These are phyloP conservation scores for Ischnura elegans DNA, from an alignment of 2,888 invertebrate genomes.

Conservation along the genomic window DNA sequence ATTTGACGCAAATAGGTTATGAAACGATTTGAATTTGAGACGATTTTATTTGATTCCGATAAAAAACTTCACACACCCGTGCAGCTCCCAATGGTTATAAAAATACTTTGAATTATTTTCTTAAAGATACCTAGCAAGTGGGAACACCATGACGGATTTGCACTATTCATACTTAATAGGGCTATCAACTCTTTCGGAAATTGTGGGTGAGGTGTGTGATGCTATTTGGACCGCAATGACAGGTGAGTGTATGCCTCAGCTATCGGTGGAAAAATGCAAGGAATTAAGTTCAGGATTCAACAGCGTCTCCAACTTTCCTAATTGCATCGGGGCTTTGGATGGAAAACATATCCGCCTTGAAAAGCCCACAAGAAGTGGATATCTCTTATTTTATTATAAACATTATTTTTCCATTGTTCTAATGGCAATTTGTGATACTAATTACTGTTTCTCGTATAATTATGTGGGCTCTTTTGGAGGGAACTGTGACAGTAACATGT, in stretches of 20 bases:
- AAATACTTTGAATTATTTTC: not conserved
- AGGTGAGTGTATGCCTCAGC: not conserved
- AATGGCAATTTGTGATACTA: conserved; percentile 72
- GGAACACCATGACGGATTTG: not conserved
- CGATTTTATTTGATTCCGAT: no score
- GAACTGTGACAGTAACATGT: not conserved
- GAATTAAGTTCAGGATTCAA: conserved; percentile 72
- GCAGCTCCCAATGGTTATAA: not conserved
- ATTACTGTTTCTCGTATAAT: conserved; percentile 72
- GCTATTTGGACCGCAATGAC: not conserved
- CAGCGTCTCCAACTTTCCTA: conserved; percentile 73
- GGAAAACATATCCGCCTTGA: conserved; percentile 73
- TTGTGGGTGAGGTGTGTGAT: not conserved
- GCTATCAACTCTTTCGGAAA: not conserved
- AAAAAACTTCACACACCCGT: no score
- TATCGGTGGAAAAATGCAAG: conserved; percentile 70
- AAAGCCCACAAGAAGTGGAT: conserved; percentile 72
- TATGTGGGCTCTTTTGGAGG: conserved; percentile 72
- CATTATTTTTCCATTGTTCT: conserved; percentile 72
- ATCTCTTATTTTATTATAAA: conserved; percentile 73
- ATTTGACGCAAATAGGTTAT: no score
- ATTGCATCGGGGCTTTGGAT: conserved; percentile 74
- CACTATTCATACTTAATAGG: not conserved
- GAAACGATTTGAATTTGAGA: no score
- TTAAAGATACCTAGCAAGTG: not conserved